These are phyloP conservation scores for Drosophila neutralis DNA, from an alignment of 2,888 invertebrate genomes.

Conservation along the genomic window DNA sequence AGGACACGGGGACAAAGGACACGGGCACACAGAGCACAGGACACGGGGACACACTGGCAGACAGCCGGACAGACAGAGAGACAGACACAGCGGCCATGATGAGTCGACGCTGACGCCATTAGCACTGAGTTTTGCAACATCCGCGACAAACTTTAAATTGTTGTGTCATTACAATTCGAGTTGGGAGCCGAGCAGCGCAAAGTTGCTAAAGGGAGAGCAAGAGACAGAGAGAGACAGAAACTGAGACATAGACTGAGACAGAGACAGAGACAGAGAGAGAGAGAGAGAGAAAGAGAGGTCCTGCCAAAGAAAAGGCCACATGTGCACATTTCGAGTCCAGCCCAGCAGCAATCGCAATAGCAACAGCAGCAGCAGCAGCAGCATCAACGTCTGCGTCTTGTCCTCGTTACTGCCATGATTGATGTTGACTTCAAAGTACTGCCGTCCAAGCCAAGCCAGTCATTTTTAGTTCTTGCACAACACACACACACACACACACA, in stretches of 20 bases:
- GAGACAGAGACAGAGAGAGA: background rate
- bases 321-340: conserved; percentile 54
- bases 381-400: conserved; percentile 49
- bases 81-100: conserved; percentile 48
- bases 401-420: conserved; percentile 72
- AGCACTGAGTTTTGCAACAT: conserved; percentile 78
- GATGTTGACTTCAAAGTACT: conserved; percentile 80
- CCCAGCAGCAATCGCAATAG: conserved; percentile 8
- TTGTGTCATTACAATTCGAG: conserved; percentile 79
- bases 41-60: background rate
- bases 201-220: background rate
- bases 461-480: conserved; percentile 36
- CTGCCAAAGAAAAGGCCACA: conserved; percentile 54
- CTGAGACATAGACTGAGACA: background rate
- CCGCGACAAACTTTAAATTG: conserved; percentile 81
- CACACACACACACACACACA: conserved; percentile 4
- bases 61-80: background rate
- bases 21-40: conserved; percentile 8
- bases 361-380: conserved; percentile 15
- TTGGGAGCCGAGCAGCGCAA: conserved; percentile 29
- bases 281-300: conserved; percentile 9
- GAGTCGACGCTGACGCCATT: conserved; percentile 79
- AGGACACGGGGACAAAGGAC: conserved; percentile 14
- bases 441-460: conserved; percentile 56
- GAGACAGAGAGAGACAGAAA: background rate